These are phyloP conservation scores for Polydrusus tereticollis DNA, from an alignment of 2,888 invertebrate species.

Conservation along the genomic window DNA sequence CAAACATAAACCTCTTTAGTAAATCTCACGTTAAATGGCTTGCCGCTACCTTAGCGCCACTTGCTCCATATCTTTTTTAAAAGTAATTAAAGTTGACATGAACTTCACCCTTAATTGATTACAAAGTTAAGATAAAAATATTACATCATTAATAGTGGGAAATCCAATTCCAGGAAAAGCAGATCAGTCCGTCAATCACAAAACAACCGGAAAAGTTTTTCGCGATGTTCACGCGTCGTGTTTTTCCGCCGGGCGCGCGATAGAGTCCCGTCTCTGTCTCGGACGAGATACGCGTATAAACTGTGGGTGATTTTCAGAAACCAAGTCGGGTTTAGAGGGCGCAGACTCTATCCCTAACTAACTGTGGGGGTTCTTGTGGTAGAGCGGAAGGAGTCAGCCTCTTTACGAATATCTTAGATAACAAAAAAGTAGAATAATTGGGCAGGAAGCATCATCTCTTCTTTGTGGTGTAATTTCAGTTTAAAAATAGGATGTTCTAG, in stretches of 20 bases:
- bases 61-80: too few species aligned
- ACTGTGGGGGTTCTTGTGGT: constrained; percentile 34
- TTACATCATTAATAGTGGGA: background rate
- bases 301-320: constrained; percentile 37
- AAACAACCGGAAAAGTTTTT: constrained; percentile 5
- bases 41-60: too few species aligned
- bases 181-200: background rate
- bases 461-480: too few species aligned
- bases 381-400: constrained; percentile 18
- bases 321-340: constrained; percentile 38
- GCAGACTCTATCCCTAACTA: constrained; percentile 43
- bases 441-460: too few species aligned
- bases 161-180: background rate
- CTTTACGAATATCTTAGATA: background rate
- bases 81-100: too few species aligned
- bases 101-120: too few species aligned
- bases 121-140: background rate
- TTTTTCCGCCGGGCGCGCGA: background rate
- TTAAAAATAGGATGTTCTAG: too few species aligned
- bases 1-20: too few species aligned
- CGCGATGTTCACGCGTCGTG: constrained; percentile 12
- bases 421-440: constrained; percentile 15
- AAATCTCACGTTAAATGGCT: too few species aligned
- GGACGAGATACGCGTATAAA: constrained; percentile 34
- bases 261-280: constrained; percentile 9